These are phyloP conservation scores for Noctilio leporinus DNA, from an alignment of 2,113 vertebrate genomes.

Conservation along the genomic window DNA sequence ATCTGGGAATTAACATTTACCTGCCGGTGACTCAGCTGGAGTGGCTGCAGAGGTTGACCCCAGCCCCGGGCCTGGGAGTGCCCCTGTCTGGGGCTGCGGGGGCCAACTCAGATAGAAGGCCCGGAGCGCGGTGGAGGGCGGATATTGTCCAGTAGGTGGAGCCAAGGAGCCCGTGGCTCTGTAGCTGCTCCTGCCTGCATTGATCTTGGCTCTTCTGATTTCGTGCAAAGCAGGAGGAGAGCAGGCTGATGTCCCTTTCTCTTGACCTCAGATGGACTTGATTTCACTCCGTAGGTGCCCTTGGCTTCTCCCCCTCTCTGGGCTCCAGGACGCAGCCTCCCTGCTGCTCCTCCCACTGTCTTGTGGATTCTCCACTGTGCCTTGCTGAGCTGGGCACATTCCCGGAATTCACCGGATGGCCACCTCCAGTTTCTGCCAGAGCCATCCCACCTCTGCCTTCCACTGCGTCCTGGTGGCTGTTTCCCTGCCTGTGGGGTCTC, in stretches of 20 bases:
- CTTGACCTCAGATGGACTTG: not conserved
- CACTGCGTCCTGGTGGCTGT: rapidly evolving
- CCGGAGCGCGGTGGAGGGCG: rapidly evolving
- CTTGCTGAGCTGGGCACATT: conserved; percentile 44
- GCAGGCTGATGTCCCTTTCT: not conserved
- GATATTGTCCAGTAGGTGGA: not conserved
- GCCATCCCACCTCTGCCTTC: not conserved
- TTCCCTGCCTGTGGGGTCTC: not conserved
- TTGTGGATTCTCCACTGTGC: not conserved
- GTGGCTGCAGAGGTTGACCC: not conserved
- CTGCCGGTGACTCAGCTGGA: not conserved
- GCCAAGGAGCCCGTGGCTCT: not conserved
- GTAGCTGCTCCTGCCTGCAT: not conserved
- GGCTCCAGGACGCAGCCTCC: not conserved
- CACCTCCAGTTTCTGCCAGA: not conserved
- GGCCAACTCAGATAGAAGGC: not conserved
- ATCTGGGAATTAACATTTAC: not conserved
- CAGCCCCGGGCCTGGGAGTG: no score
- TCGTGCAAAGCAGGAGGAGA: not conserved
- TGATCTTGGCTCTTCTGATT: not conserved
- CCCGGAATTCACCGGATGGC: conserved; percentile 1
- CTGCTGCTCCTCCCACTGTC: not conserved
- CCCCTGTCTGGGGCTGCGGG: not conserved
- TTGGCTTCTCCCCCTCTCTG: not conserved
- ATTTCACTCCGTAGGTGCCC: not conserved